Conservation (phyloP, 2,888 invertebrate genomes). For the Stomorhina lunata region DNA sequence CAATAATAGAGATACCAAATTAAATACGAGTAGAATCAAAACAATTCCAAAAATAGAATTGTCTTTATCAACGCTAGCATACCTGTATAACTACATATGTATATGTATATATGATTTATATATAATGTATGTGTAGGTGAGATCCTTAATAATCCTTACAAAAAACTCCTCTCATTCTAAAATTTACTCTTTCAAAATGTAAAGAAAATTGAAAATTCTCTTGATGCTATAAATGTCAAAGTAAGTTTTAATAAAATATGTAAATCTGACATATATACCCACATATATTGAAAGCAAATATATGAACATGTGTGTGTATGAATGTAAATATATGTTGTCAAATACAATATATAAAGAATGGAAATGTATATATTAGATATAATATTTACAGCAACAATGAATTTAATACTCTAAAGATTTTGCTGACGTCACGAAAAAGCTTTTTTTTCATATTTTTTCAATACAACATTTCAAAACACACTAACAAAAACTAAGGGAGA, state of each 20-base stretch:
- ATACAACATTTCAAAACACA: conserved; percentile 69
- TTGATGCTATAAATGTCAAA: neutral
- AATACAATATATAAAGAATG: neutral
- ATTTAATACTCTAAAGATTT: conserved; percentile 58
- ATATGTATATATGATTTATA: no score
- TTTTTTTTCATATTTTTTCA: conserved; percentile 48
- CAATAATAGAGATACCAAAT: neutral
- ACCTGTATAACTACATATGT: no score
- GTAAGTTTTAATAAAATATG: no score
- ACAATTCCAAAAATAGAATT: neutral
- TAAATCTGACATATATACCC: no score
- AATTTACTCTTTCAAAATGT: neutral
- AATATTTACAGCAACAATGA: conserved; percentile 37
- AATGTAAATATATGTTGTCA: neutral
- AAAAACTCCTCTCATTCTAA: neutral
- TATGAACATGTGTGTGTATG: neutral
- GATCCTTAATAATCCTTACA: neutral
- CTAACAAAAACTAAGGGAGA: conserved; percentile 62
- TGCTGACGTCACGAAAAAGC: conserved; percentile 77
- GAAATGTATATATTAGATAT: conserved; percentile 3
- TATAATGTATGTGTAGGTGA: neutral
- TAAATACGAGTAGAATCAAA: neutral
- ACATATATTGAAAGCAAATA: conserved; percentile 24
- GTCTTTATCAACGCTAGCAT: no score
- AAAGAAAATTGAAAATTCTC: neutral